Percentiles rank a stretch among this genome's conserved stretches.
These are phyloP conservation scores for Pelagia noctiluca DNA, from an alignment of 30 jellyfish, hydroid and myxozoan genomes.

Conservation along the genomic window DNA sequence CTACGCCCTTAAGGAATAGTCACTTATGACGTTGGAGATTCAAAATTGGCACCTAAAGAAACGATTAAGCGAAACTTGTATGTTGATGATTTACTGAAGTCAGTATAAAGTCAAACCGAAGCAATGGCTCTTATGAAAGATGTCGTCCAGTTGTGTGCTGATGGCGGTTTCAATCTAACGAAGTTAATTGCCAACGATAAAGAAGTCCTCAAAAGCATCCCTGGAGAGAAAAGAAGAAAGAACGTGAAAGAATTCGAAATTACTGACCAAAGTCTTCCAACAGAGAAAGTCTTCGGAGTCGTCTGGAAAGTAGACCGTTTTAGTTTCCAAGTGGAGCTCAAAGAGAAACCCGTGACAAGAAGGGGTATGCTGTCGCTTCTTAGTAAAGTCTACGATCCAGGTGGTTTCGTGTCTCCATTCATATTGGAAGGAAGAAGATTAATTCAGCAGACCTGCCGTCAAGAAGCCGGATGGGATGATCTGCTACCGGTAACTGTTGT, in stretches of 20 bases:
- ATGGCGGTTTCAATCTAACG: constrained; percentile 69
- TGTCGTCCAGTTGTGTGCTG: constrained; percentile 8
- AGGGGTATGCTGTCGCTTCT: constrained; percentile 45
- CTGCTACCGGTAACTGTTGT: constrained; percentile 6
- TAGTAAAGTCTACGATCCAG: constrained; percentile 36
- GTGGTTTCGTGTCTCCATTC: constrained; percentile 33
- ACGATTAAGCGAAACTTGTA: constrained; percentile 22
- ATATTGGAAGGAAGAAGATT: constrained; percentile 11
- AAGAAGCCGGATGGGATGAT: constrained; percentile 6
- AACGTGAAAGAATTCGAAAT: constrained; percentile 9
- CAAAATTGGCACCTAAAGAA: not conserved
- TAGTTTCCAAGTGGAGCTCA: not conserved
- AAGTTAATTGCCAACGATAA: constrained; percentile 20
- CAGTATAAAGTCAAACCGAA: constrained; percentile 2
- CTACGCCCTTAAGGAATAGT: constrained; percentile 11
- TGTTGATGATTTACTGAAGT: constrained; percentile 52
- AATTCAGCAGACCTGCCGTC: constrained; percentile 2
- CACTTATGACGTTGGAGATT: not conserved
- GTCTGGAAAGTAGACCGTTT: not conserved
- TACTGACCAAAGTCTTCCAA: not conserved
- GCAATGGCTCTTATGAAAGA: constrained; percentile 24
- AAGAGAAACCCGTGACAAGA: constrained; percentile 33
- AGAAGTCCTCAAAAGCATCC: constrained; percentile 10
- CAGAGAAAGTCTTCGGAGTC: not conserved
- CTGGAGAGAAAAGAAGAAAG: constrained; percentile 6